Evolutionary conservation across 2,888 invertebrate genomes (phyloP).

Genomic region (Hirtodrosophila confusa): DNA sequence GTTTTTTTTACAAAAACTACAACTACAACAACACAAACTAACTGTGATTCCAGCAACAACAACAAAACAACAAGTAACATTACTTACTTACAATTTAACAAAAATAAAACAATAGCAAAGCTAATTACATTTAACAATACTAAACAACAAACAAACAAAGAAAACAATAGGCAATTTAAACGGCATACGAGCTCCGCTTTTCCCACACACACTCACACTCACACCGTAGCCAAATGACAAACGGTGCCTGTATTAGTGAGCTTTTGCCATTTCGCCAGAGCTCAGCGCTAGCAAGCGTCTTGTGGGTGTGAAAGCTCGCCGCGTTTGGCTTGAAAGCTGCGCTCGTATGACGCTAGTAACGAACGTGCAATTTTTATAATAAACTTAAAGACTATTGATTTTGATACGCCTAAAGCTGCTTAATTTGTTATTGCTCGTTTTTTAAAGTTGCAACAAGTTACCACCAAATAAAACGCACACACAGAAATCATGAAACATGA

Average conservation of each 20-base stretch:
- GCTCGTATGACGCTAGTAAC: conserved; percentile 10
- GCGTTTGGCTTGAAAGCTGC: conserved; percentile 10
- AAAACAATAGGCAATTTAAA: conserved; percentile 42
- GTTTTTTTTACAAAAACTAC: conserved; percentile 56
- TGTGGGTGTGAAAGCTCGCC: not conserved
- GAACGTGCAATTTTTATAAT: conserved; percentile 61
- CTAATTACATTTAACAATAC: conserved; percentile 42
- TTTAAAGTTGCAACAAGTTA: conserved; percentile 37
- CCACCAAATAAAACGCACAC: conserved; percentile 37
- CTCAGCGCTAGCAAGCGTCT: not conserved
- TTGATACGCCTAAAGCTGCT: conserved; percentile 39
- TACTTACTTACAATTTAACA: conserved; percentile 42
- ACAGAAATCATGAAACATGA: conserved; percentile 37
- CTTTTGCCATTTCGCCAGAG: not conserved
- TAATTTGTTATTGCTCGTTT: conserved; percentile 44
- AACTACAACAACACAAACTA: conserved; percentile 76
- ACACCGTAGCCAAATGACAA: not conserved
- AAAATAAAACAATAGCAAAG: conserved; percentile 63
- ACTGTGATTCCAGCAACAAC: conserved; percentile 72
- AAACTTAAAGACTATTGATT: conserved; percentile 46
- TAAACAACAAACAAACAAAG: conserved; percentile 8
- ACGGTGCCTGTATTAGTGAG: not conserved
- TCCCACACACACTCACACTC: conserved; percentile 2
- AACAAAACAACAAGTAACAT: conserved; percentile 47
- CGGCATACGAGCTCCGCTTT: conserved; percentile 14